Evolutionary conservation across 2,113 vertebrate species (phyloP).

Genomic region (Gracilinanus agilis): DNA sequence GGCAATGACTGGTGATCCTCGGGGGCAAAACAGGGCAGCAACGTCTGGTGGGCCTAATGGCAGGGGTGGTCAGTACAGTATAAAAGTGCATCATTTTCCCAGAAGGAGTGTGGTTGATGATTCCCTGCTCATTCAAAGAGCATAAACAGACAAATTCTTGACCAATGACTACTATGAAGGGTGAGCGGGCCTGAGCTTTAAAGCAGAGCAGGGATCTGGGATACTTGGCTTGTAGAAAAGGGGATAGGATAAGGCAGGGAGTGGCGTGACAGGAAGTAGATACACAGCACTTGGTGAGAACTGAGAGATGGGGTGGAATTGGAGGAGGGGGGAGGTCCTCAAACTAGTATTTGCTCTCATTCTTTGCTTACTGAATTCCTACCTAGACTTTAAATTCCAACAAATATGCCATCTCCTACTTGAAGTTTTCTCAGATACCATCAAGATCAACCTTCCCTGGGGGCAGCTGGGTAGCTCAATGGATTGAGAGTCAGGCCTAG

Average conservation of each 20-base stretch:
- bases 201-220: not conserved
- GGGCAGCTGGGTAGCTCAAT: too few relatives aligned
- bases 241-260: not conserved
- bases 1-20: too few relatives aligned
- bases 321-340: too few relatives aligned
- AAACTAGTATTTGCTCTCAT: too few relatives aligned
- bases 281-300: not conserved
- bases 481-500: too few relatives aligned
- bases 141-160: not conserved
- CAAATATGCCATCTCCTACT: too few relatives aligned
- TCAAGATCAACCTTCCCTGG: too few relatives aligned
- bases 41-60: not conserved
- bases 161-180: not conserved
- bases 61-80: too few relatives aligned
- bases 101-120: not conserved
- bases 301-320: not conserved
- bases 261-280: not conserved
- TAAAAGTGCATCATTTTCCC: not conserved
- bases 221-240: not conserved
- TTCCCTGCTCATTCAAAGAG: not conserved
- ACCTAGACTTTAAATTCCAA: too few relatives aligned
- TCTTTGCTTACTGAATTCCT: too few relatives aligned
- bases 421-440: too few relatives aligned
- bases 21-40: too few relatives aligned
- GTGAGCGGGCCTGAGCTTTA: not conserved